phyloP scores from a whole-genome alignment of 23 tunicate genomes.

The Corella eumyota region DNA sequence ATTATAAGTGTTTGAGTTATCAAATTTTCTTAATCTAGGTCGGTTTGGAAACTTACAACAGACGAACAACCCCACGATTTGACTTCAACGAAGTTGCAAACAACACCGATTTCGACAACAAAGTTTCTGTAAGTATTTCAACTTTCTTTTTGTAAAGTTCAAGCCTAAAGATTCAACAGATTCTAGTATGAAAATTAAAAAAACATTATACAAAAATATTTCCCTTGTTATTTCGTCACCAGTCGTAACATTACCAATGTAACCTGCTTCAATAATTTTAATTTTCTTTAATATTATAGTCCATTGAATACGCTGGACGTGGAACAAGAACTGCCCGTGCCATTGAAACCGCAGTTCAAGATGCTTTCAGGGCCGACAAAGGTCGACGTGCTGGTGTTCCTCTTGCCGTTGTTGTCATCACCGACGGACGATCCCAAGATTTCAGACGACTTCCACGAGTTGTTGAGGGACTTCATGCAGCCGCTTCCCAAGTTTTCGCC shows the following conservation, averaged over 20 bases:
- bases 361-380: constrained; percentile 14
- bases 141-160: no score
- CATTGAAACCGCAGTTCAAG: constrained; percentile 24
- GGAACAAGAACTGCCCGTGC: constrained; percentile 86
- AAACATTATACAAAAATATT: no score
- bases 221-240: no score
- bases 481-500: constrained; percentile 36
- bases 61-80: constrained; percentile 30
- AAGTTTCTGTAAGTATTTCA: constrained; percentile 36
- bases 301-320: constrained; percentile 66
- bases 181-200: no score
- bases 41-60: constrained; percentile 74
- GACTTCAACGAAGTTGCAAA: constrained; percentile 28
- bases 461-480: constrained; percentile 32
- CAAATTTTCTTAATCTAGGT: constrained; percentile 15
- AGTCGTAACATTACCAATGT: no score
- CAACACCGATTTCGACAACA: constrained; percentile 35
- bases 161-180: no score
- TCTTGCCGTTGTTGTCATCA: constrained; percentile 46
- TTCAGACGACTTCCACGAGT: constrained; percentile 20
- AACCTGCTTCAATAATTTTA: no score
- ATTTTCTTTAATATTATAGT: no score
- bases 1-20: background rate
- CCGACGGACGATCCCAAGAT: constrained; percentile 83
- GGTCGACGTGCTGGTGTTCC: constrained; percentile 71